Evolutionary conservation across 2,888 invertebrate species (phyloP).

Genomic region (Nasonia oneida): DNA sequence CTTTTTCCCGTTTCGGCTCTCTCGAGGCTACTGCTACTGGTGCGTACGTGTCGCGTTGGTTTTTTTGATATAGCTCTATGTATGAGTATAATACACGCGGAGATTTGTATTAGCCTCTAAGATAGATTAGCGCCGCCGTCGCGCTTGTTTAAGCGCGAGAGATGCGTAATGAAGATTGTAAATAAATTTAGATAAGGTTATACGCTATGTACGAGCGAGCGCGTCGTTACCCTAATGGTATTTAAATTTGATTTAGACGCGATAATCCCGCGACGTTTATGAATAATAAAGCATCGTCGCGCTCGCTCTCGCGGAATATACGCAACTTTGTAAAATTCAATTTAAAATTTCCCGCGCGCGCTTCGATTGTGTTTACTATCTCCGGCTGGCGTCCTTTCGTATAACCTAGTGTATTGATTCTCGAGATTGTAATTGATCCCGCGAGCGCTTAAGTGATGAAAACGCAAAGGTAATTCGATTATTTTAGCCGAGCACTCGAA

Average conservation of each 20-base stretch:
- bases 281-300: constrained; percentile 48
- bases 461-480: constrained; percentile 24
- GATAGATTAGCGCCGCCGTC: background rate
- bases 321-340: constrained; percentile 47
- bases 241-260: constrained; percentile 53
- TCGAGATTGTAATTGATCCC: constrained; percentile 53
- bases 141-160: background rate
- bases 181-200: constrained; percentile 28
- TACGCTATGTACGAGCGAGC: constrained; percentile 16
- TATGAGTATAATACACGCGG: background rate
- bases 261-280: constrained; percentile 35
- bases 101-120: background rate
- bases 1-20: background rate
- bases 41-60: background rate
- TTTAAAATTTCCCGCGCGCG: constrained; percentile 54
- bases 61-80: background rate
- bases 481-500: background rate
- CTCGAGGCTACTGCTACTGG: background rate
- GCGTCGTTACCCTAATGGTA: constrained; percentile 41
- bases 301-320: background rate
- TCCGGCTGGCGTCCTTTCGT: constrained; percentile 9
- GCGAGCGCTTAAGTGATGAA: constrained; percentile 35
- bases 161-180: constrained; percentile 28
- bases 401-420: constrained; percentile 52
- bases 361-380: constrained; percentile 45